These are phyloP conservation scores for Mellilla xanthometata DNA, from an alignment of 2,888 invertebrate genomes.

Conservation along the genomic window DNA sequence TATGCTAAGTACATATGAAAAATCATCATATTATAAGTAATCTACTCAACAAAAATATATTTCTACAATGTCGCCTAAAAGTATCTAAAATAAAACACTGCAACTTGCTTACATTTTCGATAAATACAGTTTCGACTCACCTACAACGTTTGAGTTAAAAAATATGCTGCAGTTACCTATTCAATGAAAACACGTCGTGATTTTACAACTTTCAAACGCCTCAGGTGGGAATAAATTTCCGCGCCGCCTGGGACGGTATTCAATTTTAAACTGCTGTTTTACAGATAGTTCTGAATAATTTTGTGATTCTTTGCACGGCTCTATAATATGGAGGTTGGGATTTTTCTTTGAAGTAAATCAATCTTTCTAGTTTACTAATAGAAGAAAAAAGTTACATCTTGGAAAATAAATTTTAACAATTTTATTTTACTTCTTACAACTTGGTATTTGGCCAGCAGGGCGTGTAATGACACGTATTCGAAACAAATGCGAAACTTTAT, in stretches of 20 bases:
- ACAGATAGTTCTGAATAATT: conserved; percentile 15
- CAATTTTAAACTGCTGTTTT: conserved; percentile 17
- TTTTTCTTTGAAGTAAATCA: too few relatives aligned
- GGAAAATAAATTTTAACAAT: too few relatives aligned
- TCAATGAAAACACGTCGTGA: conserved; percentile 31
- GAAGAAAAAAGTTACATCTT: too few relatives aligned
- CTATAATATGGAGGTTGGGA: neutral
- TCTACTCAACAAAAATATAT: too few relatives aligned
- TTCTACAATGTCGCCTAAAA: conserved; percentile 15
- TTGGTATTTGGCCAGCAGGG: too few relatives aligned
- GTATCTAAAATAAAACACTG: conserved; percentile 36
- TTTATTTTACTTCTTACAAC: too few relatives aligned
- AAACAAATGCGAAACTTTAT: too few relatives aligned
- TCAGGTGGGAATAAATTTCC: conserved; percentile 31
- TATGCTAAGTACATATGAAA: too few relatives aligned
- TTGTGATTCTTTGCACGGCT: conserved; percentile 9
- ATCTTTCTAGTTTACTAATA: too few relatives aligned
- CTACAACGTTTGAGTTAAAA: conserved; percentile 36
- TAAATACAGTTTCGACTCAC: conserved; percentile 33
- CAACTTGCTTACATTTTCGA: conserved; percentile 45
- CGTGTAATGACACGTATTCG: too few relatives aligned
- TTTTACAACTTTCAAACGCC: conserved; percentile 32
- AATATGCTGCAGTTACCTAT: conserved; percentile 35
- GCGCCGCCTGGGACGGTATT: conserved; percentile 15
- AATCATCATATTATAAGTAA: too few relatives aligned